These are phyloP conservation scores for Timandra comae DNA, from an alignment of 2,888 invertebrate genomes.

Conservation along the genomic window DNA sequence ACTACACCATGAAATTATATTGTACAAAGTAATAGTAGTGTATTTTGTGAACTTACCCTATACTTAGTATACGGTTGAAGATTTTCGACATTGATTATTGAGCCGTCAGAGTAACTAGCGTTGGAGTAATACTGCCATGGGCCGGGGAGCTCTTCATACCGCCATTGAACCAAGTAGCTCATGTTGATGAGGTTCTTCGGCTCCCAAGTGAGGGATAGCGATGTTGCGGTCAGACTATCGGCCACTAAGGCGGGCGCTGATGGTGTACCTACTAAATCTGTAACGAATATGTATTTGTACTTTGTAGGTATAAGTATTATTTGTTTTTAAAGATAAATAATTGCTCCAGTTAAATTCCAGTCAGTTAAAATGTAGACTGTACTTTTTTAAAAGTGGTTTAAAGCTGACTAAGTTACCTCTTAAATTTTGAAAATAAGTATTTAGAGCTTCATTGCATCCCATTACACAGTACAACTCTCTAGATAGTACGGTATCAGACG, in stretches of 20 bases:
- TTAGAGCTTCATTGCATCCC: slow-evolving; percentile 89
- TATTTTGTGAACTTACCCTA: slow-evolving; percentile 77
- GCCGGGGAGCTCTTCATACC: slow-evolving; percentile 81
- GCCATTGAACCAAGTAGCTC: slow-evolving; percentile 84
- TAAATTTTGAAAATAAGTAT: slow-evolving; percentile 83
- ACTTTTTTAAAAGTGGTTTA: no score
- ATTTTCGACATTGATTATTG: slow-evolving; percentile 83
- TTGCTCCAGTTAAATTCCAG: no score
- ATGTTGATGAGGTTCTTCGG: slow-evolving; percentile 72
- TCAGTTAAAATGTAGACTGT: no score
- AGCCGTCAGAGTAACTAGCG: slow-evolving; percentile 80
- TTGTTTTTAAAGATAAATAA: no score
- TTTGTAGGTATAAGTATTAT: no score
- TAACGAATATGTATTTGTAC: slow-evolving; percentile 4
- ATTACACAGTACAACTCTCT: slow-evolving; percentile 86
- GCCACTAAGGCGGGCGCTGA: slow-evolving; percentile 86
- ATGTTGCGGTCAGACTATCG: slow-evolving; percentile 85
- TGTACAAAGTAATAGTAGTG: no score
- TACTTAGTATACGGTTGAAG: slow-evolving; percentile 93
- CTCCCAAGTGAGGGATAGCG: slow-evolving; percentile 89
- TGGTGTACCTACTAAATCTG: slow-evolving; percentile 81
- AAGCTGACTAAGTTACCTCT: no score
- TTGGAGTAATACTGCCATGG: slow-evolving; percentile 91
- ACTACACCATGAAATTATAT: no score
- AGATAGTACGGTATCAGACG: slow-evolving; percentile 80